These are phyloP conservation scores for Fukomys damarensis DNA, from an alignment of 2,113 vertebrate genomes.

Conservation along the genomic window DNA sequence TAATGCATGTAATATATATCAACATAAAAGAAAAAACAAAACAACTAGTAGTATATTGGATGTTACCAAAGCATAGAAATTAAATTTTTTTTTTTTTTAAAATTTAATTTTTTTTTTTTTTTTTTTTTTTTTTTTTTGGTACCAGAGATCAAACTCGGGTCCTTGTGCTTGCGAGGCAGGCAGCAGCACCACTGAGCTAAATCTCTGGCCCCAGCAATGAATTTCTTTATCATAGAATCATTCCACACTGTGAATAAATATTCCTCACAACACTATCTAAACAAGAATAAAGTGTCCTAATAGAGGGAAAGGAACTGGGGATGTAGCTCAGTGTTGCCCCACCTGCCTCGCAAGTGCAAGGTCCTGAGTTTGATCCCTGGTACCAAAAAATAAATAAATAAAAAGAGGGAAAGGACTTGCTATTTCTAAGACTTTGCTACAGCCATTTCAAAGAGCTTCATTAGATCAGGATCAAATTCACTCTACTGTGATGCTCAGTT, in stretches of 20 bases:
- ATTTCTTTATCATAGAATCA: neutral
- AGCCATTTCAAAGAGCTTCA: neutral
- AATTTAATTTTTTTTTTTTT: too few species aligned
- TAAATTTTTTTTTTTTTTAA: too few species aligned
- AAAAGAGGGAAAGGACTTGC: neutral
- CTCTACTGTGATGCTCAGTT: neutral
- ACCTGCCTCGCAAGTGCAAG: too few species aligned
- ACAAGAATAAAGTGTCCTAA: neutral
- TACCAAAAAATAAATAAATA: too few species aligned
- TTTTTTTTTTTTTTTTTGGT: too few species aligned
- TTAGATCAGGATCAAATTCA: neutral
- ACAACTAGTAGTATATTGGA: neutral
- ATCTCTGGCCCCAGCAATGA: too few species aligned
- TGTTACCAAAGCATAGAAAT: neutral
- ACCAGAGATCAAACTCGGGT: too few species aligned
- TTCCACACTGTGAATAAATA: neutral
- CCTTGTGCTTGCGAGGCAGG: too few species aligned
- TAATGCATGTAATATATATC: neutral
- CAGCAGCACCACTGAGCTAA: too few species aligned
- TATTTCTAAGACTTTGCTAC: slow-evolving; percentile 3
- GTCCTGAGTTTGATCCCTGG: too few species aligned
- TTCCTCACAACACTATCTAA: neutral
- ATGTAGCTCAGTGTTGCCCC: too few species aligned
- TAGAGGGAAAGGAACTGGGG: neutral
- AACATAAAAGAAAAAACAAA: neutral